Conservation (phyloP, 2,797 vertebrate species). For the Natrix natrix region DNA sequence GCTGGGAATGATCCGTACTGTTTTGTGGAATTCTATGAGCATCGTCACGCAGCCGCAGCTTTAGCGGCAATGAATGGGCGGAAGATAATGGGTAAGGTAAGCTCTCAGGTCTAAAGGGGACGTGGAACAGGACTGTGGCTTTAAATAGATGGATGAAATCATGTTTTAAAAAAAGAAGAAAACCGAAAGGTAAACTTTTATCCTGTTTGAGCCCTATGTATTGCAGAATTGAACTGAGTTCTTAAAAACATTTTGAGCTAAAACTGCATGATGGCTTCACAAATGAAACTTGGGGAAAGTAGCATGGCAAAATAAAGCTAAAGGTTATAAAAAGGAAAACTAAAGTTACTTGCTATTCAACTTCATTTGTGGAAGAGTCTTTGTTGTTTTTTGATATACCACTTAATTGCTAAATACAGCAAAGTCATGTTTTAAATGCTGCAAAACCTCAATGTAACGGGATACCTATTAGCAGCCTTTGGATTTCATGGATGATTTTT, state of each 20-base stretch:
- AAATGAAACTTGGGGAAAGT: conserved; percentile 6
- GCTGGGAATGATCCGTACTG: conserved; percentile 97
- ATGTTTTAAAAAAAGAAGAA: not conserved
- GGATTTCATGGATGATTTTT: not conserved
- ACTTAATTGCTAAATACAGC: not conserved
- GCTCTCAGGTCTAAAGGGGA: conserved; percentile 80
- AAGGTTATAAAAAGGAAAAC: not conserved
- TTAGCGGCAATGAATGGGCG: conserved; percentile 97
- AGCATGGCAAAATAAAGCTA: not conserved
- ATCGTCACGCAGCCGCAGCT: conserved; percentile 94
- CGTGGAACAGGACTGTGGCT: conserved; percentile 22
- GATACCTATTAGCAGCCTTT: not conserved
- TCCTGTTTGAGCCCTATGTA: not conserved
- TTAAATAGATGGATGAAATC: not conserved
- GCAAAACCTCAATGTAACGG: not conserved
- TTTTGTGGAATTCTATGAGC: conserved; percentile 98
- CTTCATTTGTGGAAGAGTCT: not conserved
- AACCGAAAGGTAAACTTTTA: not conserved
- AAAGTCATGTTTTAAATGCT: not conserved
- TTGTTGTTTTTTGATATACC: not conserved
- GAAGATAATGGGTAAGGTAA: conserved; percentile 99
- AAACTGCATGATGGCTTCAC: conserved; percentile 2
- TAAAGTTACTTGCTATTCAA: not conserved
- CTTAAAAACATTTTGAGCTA: conserved; percentile 18
- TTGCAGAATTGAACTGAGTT: not conserved